A percentile compares a stretch with the other conserved stretches of the same genome.
Conservation (phyloP, 2,797 vertebrate species). For the Gallinago solitaria region DNA sequence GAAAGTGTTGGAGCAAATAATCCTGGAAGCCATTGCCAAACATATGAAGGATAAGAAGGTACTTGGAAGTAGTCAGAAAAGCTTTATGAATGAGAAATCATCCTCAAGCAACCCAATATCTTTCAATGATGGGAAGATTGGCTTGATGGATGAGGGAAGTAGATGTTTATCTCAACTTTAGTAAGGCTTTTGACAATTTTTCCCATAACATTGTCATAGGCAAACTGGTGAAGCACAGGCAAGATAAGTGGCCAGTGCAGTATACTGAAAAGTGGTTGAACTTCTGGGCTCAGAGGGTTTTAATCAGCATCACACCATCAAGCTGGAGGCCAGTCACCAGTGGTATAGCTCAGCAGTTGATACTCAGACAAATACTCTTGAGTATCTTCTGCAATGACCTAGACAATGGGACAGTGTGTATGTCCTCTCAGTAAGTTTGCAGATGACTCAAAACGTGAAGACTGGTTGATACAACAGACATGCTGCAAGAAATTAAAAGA, state of each 20-base stretch:
- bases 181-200: not conserved
- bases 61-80: not conserved
- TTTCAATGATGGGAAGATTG: not conserved
- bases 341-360: not conserved
- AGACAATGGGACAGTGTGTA: not conserved
- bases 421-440: not conserved
- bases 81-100: not conserved
- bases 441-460: not conserved
- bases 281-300: not conserved
- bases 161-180: not conserved
- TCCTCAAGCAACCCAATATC: not conserved
- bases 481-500: not conserved
- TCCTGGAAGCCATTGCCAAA: not conserved
- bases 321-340: not conserved
- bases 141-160: not conserved
- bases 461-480: not conserved
- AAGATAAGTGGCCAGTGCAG: not conserved
- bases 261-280: not conserved
- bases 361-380: not conserved
- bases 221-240: not conserved
- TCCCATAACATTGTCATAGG: not conserved
- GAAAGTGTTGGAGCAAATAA: not conserved
- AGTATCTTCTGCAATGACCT: not conserved
- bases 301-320: not conserved
- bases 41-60: not conserved